Base-by-base conservation (phyloP, 2,888 invertebrate species). In the Vannuccia rotundouncinata region DNA sequence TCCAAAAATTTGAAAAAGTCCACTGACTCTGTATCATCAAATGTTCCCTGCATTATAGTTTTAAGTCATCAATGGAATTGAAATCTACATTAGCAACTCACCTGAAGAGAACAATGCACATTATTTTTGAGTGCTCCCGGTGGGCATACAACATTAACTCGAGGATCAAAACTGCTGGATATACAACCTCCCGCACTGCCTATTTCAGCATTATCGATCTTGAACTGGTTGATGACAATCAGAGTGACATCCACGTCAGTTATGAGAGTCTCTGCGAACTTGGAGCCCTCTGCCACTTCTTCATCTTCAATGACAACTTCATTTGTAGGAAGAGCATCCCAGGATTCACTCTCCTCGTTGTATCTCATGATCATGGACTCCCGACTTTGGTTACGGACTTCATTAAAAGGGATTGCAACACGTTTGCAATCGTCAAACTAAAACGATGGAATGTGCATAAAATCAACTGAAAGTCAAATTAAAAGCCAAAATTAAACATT, bases 101-200 rank as follows among this genome's bases (percentile, higher is more conserved):
- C 77, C 59, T 77, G 45, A 0, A 77, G 2, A 1, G 29, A 1
- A 1, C 17, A 17, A 10, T 77, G 29, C 0, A 77, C 25, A 5
- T 77, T 31, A 27, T 22, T 30, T 10, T 77, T 77, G 1, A 77
- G 1, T 1, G 77, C 77, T 25, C 59, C 77, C 29, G 31, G 22
- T 5, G 77, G 77, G 25, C 28, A 25, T 0, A 22, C 27, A 0
- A 77, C 25, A 17, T 22, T 29, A 1, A 77, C 27, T 31, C 77
- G n/a, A 17, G 17, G n/a, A 59, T 77, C 77, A 28, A 77, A n/a
- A 27, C 45, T 45, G 77, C 77, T 77, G 77, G 17, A 1, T 17
- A 28, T n/a, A 1, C 77, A 17, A 22, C 17, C 25, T 22, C 77
- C 77, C 10, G 31, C 45, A 1, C 30, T 77, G 1, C 31, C 31